Conservation (phyloP, 2,888 invertebrate species). For the Trachelus iudaicus region DNA sequence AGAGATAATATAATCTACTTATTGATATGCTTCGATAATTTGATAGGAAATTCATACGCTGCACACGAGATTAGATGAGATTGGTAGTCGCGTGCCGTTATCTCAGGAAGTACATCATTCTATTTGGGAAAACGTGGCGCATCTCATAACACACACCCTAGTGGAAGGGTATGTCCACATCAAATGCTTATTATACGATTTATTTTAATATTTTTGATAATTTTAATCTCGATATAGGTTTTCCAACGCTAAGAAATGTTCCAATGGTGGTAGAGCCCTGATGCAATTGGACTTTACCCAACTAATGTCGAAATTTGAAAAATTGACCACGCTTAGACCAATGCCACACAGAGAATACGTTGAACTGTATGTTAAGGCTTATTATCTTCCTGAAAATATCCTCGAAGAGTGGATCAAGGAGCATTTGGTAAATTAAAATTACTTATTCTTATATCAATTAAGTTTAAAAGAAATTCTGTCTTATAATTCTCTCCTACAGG, state of each 20-base stretch:
- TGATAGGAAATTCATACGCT: conserved; percentile 79
- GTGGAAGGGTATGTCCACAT: conserved; percentile 83
- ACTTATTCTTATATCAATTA: conserved; percentile 18
- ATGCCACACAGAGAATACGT: conserved; percentile 91
- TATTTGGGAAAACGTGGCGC: conserved; percentile 90
- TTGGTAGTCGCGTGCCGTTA: conserved; percentile 77
- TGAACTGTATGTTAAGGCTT: conserved; percentile 95
- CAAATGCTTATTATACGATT: not conserved
- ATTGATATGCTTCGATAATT: conserved; percentile 17
- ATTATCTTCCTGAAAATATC: conserved; percentile 88
- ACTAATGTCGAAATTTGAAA: conserved; percentile 89
- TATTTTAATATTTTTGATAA: conserved; percentile 11
- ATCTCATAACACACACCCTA: conserved; percentile 85
- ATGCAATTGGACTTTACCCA: conserved; percentile 99
- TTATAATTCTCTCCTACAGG: conserved; percentile 66
- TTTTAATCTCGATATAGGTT: conserved; percentile 69
- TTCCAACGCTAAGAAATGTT: conserved; percentile 91
- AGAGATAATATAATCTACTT: not conserved
- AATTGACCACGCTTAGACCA: conserved; percentile 84
- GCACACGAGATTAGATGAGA: conserved; percentile 80
- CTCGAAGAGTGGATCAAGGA: conserved; percentile 91
- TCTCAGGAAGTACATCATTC: conserved; percentile 76
- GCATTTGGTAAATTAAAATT: conserved; percentile 72
- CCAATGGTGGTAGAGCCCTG: conserved; percentile 93
- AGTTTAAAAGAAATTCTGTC: not conserved